A percentile compares a stretch with the other conserved stretches of the same genome.
Evolutionary conservation across 2,113 vertebrate genomes (phyloP).

Genomic region (Mellivora capensis): DNA sequence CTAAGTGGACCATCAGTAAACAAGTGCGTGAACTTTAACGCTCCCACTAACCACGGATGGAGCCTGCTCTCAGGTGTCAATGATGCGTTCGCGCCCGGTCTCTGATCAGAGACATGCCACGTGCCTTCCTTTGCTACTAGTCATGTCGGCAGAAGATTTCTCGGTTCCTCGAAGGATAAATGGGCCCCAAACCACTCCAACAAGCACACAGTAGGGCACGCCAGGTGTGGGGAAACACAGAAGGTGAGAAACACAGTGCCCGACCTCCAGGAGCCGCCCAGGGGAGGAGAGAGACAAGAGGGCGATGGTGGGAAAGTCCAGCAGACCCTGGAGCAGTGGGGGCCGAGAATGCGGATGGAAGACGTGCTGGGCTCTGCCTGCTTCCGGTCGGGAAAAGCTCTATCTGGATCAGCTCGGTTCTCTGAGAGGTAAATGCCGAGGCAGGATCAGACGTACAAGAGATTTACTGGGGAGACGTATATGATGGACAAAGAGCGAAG

Average conservation of each 20-base stretch:
- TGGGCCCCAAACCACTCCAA: neutral
- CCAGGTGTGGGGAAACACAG: neutral
- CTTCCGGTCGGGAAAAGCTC: neutral
- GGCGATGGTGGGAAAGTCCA: neutral
- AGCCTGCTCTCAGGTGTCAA: neutral
- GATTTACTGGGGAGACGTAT: neutral
- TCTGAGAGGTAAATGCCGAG: conserved; percentile 13
- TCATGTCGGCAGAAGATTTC: neutral
- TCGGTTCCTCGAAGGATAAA: neutral
- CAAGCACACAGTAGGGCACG: neutral
- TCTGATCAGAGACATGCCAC: neutral
- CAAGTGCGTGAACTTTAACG: neutral
- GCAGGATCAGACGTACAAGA: neutral
- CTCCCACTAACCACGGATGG: neutral
- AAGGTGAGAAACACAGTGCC: neutral
- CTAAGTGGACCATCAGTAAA: neutral
- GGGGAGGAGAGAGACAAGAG: neutral
- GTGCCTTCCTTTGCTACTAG: neutral
- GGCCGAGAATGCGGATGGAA: neutral
- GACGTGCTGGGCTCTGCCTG: neutral
- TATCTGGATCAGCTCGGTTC: neutral
- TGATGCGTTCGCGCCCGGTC: neutral
- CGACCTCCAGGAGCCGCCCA: neutral
- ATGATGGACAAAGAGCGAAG: neutral
- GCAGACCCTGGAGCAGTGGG: neutral